Evolutionary conservation across 2,113 vertebrate genomes (phyloP).

Genomic region (Phalacrocorax pelagicus): DNA sequence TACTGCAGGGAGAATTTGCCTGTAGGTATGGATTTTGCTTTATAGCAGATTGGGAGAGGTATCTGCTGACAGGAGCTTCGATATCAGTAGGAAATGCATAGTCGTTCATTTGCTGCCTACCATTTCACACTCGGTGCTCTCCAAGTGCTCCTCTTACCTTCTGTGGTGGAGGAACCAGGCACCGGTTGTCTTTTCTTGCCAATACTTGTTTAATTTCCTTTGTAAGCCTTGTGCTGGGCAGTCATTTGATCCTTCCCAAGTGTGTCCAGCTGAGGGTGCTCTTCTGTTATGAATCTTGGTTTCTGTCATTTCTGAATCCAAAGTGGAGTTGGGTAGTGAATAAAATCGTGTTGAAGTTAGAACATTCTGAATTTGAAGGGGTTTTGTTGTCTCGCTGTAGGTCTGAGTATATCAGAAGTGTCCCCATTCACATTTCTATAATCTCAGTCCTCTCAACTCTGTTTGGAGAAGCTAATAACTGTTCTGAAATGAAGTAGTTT

Average conservation of each 20-base stretch:
- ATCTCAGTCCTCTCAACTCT: not conserved
- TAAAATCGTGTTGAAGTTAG: not conserved
- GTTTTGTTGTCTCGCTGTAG: not conserved
- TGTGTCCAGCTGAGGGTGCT: slow-evolving; percentile 51
- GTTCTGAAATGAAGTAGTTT: not conserved
- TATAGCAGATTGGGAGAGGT: not conserved
- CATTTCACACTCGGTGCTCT: not conserved
- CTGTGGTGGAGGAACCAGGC: not conserved
- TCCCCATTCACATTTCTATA: not conserved
- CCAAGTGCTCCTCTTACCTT: not conserved
- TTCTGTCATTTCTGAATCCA: not conserved
- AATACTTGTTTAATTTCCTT: not conserved
- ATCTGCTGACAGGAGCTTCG: not conserved
- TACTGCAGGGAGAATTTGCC: not conserved
- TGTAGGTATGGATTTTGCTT: not conserved
- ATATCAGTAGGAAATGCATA: not conserved
- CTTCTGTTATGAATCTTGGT: not conserved
- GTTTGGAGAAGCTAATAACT: not conserved
- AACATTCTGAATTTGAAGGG: not conserved
- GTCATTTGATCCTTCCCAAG: not conserved
- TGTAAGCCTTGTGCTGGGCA: not conserved
- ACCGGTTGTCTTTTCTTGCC: fast-evolving
- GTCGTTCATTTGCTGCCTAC: not conserved
- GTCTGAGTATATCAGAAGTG: not conserved
- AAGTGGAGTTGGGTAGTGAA: not conserved